Percentiles rank a stretch among this genome's conserved stretches.
Evolutionary conservation across 1,140 invertebrate species (phyloP).

Genomic region (Drosophila subobscura): DNA sequence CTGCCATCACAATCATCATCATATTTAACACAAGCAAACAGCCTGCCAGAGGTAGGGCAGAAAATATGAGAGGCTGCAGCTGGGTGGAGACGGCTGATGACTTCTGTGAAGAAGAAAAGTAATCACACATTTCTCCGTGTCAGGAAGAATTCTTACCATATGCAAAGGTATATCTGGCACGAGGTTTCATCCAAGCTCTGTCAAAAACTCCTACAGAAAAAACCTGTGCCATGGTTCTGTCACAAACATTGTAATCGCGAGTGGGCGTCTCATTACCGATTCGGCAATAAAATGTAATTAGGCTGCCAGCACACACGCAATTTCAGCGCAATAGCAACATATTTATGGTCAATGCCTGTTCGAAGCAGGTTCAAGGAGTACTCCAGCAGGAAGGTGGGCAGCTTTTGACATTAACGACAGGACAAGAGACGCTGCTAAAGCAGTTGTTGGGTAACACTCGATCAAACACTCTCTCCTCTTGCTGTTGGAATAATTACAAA

Average conservation of each 20-base stretch:
- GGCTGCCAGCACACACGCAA: constrained; percentile 31
- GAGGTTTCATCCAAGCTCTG: too few relatives aligned
- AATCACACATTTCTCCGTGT: too few relatives aligned
- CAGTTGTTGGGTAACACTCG: not conserved
- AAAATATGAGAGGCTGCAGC: not conserved
- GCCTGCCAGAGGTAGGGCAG: not conserved
- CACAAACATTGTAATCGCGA: constrained; percentile 17
- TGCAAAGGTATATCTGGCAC: too few relatives aligned
- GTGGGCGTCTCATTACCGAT: constrained; percentile 35
- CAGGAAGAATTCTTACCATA: too few relatives aligned
- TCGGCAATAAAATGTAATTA: constrained; percentile 66
- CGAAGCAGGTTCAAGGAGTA: constrained; percentile 33
- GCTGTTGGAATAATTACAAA: too few relatives aligned
- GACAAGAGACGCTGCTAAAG: not conserved
- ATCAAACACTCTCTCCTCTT: too few relatives aligned
- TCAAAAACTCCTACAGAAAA: too few relatives aligned
- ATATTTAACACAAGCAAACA: constrained; percentile 14
- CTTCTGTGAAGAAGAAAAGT: too few relatives aligned
- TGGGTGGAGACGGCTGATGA: too few relatives aligned
- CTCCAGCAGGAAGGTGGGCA: constrained; percentile 5
- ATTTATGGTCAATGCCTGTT: constrained; percentile 49
- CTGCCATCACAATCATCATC: not conserved
- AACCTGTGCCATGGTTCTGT: too few relatives aligned
- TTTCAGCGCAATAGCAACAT: constrained; percentile 18
- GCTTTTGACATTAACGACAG: constrained; percentile 35